Conservation (phyloP, 2,113 vertebrate species). For the Apteryx owenii region DNA sequence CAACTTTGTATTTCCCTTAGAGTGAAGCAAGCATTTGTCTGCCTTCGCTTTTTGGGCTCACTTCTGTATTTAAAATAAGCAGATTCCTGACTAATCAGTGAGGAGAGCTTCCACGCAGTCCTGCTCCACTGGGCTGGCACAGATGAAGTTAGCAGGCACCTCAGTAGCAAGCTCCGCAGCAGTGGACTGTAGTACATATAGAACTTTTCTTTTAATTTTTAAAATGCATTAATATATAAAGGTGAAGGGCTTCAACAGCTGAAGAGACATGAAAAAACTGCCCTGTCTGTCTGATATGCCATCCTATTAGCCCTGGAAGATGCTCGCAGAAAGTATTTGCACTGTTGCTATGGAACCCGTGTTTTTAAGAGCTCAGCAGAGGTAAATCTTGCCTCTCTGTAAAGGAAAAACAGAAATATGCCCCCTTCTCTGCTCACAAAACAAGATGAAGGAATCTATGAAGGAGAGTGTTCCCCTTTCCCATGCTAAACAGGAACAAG, state of each 20-base stretch:
- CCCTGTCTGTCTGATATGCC: neutral
- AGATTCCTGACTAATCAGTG: neutral
- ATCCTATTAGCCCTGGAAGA: neutral
- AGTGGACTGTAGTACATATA: neutral
- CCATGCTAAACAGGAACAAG: neutral
- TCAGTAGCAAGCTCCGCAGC: neutral
- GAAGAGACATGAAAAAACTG: neutral
- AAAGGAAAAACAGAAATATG: neutral
- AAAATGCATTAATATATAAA: neutral
- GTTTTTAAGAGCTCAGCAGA: conserved; percentile 1
- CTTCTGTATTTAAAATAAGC: neutral
- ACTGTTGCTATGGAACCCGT: neutral
- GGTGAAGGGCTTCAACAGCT: neutral
- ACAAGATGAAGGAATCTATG: neutral
- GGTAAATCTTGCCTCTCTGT: neutral
- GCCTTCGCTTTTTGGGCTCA: neutral
- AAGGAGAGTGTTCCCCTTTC: neutral
- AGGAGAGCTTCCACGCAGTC: neutral
- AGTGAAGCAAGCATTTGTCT: neutral
- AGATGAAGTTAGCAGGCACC: neutral
- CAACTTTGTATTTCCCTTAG: neutral
- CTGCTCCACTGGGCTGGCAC: neutral
- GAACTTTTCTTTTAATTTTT: neutral
- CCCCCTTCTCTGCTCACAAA: neutral
- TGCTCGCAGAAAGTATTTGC: neutral